Conservation (phyloP, 2,797 vertebrate genomes). For the Oceanodroma leucorhoa region DNA sequence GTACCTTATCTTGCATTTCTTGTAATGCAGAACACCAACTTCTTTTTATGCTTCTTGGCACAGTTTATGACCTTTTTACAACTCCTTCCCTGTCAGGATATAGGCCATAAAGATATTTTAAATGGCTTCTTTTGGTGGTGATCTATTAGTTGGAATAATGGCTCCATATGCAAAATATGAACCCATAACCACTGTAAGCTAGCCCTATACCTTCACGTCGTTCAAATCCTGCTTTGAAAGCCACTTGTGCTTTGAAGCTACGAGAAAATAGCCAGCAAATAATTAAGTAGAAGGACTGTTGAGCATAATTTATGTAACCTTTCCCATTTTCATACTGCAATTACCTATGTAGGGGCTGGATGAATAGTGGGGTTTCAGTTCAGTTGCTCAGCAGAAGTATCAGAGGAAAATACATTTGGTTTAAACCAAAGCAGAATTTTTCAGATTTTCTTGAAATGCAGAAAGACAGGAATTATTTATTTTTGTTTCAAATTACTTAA, state of each 20-base stretch:
- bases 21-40: slow-evolving; percentile 60
- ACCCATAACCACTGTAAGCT: slow-evolving; percentile 42
- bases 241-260: slow-evolving; percentile 33
- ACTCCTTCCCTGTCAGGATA: slow-evolving; percentile 57
- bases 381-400: slow-evolving; percentile 6
- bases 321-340: slow-evolving; percentile 40
- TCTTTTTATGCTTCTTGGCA: slow-evolving; percentile 65
- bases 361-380: slow-evolving; percentile 52
- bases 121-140: slow-evolving; percentile 50
- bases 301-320: slow-evolving; percentile 54
- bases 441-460: slow-evolving; percentile 37
- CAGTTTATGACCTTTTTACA: slow-evolving; percentile 62
- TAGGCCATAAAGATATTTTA: slow-evolving; percentile 65
- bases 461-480: slow-evolving; percentile 35
- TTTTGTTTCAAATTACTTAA: slow-evolving; percentile 60
- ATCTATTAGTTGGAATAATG: slow-evolving; percentile 61
- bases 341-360: slow-evolving; percentile 15
- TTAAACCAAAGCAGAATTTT: slow-evolving; percentile 41
- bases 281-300: slow-evolving; percentile 22
- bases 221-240: slow-evolving; percentile 14
- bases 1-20: slow-evolving; percentile 66
- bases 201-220: neutral
- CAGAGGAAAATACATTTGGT: slow-evolving; percentile 23
- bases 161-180: slow-evolving; percentile 60
- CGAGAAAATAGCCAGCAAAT: slow-evolving; percentile 49